Conservation (phyloP, 2,113 vertebrate species). For the Columbina picui region DNA sequence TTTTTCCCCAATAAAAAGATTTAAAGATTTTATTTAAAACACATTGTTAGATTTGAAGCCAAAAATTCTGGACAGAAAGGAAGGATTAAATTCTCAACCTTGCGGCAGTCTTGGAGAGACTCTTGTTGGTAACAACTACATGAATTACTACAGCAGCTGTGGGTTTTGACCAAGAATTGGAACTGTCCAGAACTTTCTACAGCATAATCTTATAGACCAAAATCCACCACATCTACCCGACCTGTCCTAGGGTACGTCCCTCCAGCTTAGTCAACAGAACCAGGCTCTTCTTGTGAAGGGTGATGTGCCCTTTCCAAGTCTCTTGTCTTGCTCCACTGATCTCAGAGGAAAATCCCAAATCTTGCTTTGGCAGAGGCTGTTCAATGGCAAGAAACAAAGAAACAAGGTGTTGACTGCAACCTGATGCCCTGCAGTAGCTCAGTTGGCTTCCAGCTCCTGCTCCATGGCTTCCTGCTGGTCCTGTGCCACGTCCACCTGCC, state of each 20-base stretch:
- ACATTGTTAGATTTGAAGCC: rapidly evolving
- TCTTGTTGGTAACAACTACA: not conserved
- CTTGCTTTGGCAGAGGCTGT: not conserved
- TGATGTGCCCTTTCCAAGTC: not conserved
- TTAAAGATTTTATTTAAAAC: not conserved
- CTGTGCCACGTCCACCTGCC: not conserved
- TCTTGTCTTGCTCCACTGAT: not conserved
- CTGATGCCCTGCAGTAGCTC: not conserved
- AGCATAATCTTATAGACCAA: not conserved
- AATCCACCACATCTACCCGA: not conserved
- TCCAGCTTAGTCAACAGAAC: not conserved
- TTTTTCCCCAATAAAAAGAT: not conserved
- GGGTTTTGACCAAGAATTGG: not conserved
- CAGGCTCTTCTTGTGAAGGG: not conserved
- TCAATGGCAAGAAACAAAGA: not conserved
- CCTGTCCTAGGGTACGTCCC: not conserved
- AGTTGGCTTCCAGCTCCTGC: not conserved
- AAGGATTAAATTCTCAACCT: not conserved
- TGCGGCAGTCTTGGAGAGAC: not conserved
- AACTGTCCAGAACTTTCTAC: not conserved
- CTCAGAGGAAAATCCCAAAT: not conserved
- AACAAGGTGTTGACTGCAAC: not conserved
- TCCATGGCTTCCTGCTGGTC: not conserved
- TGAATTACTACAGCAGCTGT: not conserved
- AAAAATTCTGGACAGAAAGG: not conserved